These are phyloP conservation scores for Brachyistius frenatus DNA, from an alignment of 2,113 vertebrate genomes.

Conservation along the genomic window DNA sequence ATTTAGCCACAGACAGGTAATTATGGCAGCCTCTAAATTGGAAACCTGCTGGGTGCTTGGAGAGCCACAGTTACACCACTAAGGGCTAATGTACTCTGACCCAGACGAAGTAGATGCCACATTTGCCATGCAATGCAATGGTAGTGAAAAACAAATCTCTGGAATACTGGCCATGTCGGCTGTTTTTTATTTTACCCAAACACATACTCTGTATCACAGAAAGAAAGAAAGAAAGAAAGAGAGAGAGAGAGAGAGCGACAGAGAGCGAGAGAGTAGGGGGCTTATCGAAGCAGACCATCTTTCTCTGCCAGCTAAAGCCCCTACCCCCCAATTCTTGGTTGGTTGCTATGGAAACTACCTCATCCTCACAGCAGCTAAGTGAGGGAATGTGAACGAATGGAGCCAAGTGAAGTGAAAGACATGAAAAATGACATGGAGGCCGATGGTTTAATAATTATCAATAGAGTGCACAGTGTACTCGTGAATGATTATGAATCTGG, in stretches of 20 bases:
- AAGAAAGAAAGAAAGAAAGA: constrained; percentile 1
- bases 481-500: neutral
- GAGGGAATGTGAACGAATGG: constrained; percentile 44
- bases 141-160: constrained; percentile 32
- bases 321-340: constrained; percentile 75
- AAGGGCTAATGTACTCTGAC: constrained; percentile 36
- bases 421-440: neutral
- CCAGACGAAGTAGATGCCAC: constrained; percentile 29
- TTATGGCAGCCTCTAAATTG: constrained; percentile 58
- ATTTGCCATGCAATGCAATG: neutral
- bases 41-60: constrained; percentile 44
- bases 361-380: constrained; percentile 60
- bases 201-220: constrained; percentile 20
- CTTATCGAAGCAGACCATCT: constrained; percentile 69
- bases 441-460: constrained; percentile 8
- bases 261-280: constrained; percentile 27
- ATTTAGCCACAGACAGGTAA: constrained; percentile 65
- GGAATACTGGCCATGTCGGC: constrained; percentile 38
- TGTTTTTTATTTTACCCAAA: constrained; percentile 50
- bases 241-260: constrained; percentile 6
- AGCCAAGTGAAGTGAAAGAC: constrained; percentile 23
- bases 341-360: constrained; percentile 84
- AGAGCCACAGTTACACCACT: constrained; percentile 22
- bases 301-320: constrained; percentile 72
- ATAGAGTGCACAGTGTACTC: neutral